A percentile compares a stretch with the other conserved stretches of the same genome.
These are phyloP conservation scores for Periplaneta americana DNA, from an alignment of 1,140 invertebrate species.

Conservation along the genomic window DNA sequence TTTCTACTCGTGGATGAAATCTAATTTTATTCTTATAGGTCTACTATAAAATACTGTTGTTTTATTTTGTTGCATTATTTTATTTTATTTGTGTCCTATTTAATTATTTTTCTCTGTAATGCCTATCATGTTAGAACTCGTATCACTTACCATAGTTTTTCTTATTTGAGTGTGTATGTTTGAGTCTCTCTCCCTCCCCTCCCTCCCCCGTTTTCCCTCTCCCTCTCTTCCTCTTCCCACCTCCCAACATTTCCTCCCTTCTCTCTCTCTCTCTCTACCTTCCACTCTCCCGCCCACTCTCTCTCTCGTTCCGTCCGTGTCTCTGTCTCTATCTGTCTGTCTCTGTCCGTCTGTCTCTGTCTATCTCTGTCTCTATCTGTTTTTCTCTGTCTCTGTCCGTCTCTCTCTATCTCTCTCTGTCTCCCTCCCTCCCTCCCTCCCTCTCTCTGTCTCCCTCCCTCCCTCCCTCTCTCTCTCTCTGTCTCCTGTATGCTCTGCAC, in stretches of 20 bases:
- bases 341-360: background rate
- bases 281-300: background rate
- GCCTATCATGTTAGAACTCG: background rate
- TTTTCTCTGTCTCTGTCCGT: background rate
- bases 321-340: background rate
- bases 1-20: too few species aligned
- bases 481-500: background rate
- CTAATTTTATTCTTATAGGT: too few species aligned
- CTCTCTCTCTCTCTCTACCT: background rate
- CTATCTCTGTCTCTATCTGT: too few species aligned
- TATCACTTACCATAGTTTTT: background rate
- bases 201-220: background rate
- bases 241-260: background rate
- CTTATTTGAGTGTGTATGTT: background rate
- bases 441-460: background rate
- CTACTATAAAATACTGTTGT: too few species aligned
- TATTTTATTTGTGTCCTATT: background rate
- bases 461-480: background rate
- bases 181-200: background rate
- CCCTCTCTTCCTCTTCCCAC: background rate
- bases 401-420: background rate
- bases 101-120: too few species aligned
- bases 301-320: background rate
- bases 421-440: background rate
- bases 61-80: too few species aligned